A percentile compares a stretch with the other conserved stretches of the same genome.
These are phyloP conservation scores for Hypothenemus hampei DNA, from an alignment of 1,140 invertebrate genomes.

Conservation along the genomic window DNA sequence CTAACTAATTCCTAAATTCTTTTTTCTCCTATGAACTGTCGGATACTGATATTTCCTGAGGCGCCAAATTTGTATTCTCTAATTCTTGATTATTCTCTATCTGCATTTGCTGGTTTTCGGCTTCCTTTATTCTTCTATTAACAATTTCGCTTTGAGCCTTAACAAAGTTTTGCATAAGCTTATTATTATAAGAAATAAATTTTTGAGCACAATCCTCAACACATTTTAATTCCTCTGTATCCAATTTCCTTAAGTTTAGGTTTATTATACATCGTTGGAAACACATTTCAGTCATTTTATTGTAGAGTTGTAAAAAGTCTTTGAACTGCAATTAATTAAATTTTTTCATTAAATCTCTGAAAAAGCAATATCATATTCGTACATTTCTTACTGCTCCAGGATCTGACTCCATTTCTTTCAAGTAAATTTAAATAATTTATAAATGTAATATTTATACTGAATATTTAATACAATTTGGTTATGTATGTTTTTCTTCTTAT, in stretches of 20 bases:
- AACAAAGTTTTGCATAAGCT: conserved; percentile 38
- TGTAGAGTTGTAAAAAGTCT: conserved; percentile 88
- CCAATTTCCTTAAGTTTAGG: conserved; percentile 76
- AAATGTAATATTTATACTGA: no score
- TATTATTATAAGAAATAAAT: conserved; percentile 40
- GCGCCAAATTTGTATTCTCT: no score
- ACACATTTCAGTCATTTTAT: conserved; percentile 86
- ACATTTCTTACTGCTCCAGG: conserved; percentile 18
- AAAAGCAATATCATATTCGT: conserved; percentile 1
- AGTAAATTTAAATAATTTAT: no score
- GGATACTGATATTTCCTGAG: no score
- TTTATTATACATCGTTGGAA: conserved; percentile 89
- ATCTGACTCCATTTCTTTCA: conserved; percentile 11
- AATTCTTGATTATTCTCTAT: conserved; percentile 3
- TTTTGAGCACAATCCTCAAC: conserved; percentile 37
- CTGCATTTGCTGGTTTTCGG: conserved; percentile 22
- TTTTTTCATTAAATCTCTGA: not conserved
- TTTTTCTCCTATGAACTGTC: no score
- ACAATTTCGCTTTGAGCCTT: conserved; percentile 33
- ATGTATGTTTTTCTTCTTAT: no score
- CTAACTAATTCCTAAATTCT: no score
- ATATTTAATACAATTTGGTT: no score
- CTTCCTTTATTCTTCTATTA: conserved; percentile 34
- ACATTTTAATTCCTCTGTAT: conserved; percentile 48
- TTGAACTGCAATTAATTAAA: conserved; percentile 65